Evolutionary conservation across 2,113 vertebrate species (phyloP), one percentile per base, ranked within the genome.

Genomic region (Toxotes jaculatrix): DNA sequence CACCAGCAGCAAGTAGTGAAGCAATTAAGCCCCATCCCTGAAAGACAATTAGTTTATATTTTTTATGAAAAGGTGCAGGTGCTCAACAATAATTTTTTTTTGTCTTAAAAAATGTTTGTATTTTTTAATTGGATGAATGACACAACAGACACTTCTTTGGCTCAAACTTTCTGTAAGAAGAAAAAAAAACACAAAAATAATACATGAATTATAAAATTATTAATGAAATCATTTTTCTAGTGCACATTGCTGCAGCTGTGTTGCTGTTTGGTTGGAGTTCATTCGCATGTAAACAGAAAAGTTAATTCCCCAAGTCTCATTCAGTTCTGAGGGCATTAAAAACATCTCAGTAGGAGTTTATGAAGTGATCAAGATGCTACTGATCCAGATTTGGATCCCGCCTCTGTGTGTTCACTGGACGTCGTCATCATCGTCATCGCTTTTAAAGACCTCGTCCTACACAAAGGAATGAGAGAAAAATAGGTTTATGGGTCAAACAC

Each of bases 391-490:
- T 27, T 23, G 19, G 17, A 32, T 31, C 31, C 2, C 3, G 1
- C 14, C 0, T 27, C 23, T 5, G 1, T 16, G n/a, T 3, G 12
- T 9, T 93, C 83, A 94, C 0, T 93, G 45, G 6, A 87, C 74
- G 0, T 94, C 92, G 6, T 89, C 84, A 0, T 89, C 81, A 0
- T 73, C 79, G 0, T 80, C 74, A 0, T 80, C 71, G 2, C 38
- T 51, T 27, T 80, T 4, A 11, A 95, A 91, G 1, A 82, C 92
- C 2, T 73, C 80, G 5, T 79, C 90, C 95, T 96, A 88, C 57
- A 71, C 53, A 60, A 31, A 55, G 5, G 1, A 42, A 21, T 5
- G 11, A 51, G 1, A 76, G 36, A 14, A 14, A 21, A 13, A 60
- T 1, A 7, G 27, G 27, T 27, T 27, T 27, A 27, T 27, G 27